Conservation (phyloP, 2,113 vertebrate species). For the Vidua macroura region DNA sequence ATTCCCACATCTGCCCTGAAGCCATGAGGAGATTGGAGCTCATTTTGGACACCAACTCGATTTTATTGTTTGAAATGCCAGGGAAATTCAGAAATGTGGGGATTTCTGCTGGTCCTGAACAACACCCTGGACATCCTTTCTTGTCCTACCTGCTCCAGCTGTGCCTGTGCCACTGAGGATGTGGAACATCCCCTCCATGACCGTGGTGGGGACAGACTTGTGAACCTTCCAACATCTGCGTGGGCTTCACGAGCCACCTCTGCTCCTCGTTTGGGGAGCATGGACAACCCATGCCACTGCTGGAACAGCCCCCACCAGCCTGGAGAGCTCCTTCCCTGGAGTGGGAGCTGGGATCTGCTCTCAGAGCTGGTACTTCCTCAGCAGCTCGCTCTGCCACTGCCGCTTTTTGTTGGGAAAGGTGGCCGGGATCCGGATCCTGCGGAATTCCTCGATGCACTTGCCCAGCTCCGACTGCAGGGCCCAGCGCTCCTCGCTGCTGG, state of each 20-base stretch:
- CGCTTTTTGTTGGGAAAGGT: slow-evolving; percentile 67
- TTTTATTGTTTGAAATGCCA: not conserved
- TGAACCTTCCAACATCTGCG: rapidly evolving
- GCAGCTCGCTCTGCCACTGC: slow-evolving; percentile 66
- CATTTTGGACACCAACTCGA: rapidly evolving
- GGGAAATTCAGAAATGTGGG: not conserved
- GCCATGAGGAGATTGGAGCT: not conserved
- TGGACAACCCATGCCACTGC: not conserved
- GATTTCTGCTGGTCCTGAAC: not conserved
- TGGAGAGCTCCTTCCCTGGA: rapidly evolving
- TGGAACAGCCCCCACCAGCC: rapidly evolving
- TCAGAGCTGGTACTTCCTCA: slow-evolving; percentile 70
- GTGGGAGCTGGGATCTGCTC: rapidly evolving
- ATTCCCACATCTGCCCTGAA: not conserved
- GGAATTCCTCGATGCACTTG: slow-evolving; percentile 67
- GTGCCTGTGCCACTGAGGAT: not conserved
- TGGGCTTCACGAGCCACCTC: not conserved
- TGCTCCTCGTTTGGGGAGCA: rapidly evolving
- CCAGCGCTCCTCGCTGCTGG: not conserved
- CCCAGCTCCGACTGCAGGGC: slow-evolving; percentile 38
- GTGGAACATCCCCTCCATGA: rapidly evolving
- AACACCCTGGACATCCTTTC: not conserved
- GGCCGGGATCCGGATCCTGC: slow-evolving; percentile 49
- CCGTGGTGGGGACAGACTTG: not conserved
- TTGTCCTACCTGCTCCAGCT: not conserved